Conservation (phyloP, 2,797 vertebrate species). For the Pithecia hirsuta region DNA sequence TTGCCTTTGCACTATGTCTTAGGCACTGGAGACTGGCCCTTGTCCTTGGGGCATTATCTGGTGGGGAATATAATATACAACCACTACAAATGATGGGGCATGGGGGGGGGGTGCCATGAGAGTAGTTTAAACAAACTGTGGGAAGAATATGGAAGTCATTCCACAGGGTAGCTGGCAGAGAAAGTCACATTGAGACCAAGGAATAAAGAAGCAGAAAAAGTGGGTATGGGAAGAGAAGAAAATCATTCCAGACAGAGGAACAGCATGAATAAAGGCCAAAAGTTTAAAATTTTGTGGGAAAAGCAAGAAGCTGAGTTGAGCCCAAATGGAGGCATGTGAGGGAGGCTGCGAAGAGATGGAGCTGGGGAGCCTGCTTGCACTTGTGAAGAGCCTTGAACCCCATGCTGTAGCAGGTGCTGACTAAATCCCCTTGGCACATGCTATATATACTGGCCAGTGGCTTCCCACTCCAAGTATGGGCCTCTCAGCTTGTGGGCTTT, state of each 20-base stretch:
- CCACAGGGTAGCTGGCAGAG: not conserved
- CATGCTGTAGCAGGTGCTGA: not conserved
- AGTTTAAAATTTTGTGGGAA: not conserved
- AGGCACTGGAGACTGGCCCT: not conserved
- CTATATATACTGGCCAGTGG: not conserved
- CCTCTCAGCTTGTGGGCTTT: not conserved
- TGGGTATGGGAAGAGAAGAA: not conserved
- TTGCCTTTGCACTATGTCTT: not conserved
- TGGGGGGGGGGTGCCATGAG: not conserved
- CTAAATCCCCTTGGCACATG: not conserved
- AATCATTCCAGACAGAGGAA: not conserved
- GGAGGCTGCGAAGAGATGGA: not conserved
- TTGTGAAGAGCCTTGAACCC: not conserved
- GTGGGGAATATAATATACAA: not conserved
- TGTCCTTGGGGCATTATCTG: not conserved
- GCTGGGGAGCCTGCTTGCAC: not conserved
- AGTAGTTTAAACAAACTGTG: not conserved
- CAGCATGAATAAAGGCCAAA: not conserved
- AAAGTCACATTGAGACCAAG: slow-evolving; percentile 8
- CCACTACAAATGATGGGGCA: not conserved
- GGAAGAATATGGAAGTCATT: not conserved
- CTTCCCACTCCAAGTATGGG: not conserved
- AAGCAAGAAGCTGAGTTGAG: not conserved
- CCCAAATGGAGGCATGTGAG: not conserved
- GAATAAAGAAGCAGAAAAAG: not conserved